A percentile compares a stretch with the other conserved stretches of the same genome.
phyloP scores from a whole-genome alignment of 2,888 invertebrate genomes.

The Paralinhomoeus sp. region DNA sequence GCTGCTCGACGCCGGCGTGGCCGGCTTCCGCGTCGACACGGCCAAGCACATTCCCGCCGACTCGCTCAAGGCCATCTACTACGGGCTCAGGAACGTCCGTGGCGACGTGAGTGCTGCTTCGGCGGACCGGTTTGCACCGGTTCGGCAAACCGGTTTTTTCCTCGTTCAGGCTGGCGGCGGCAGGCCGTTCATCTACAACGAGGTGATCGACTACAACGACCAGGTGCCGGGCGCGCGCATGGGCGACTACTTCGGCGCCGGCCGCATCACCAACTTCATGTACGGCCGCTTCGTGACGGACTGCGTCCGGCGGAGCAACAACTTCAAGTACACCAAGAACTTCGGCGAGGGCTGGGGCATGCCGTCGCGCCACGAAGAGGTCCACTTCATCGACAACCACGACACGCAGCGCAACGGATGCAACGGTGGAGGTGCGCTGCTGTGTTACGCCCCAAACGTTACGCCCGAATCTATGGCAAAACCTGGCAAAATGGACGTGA shows the following conservation, averaged over 20 bases:
- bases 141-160: no score
- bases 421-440: conserved; percentile 6
- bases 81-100: conserved; percentile 27
- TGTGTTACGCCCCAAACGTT: no score
- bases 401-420: conserved; percentile 59
- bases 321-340: conserved; percentile 13
- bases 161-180: conserved; percentile 15
- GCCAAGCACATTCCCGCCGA: conserved; percentile 39
- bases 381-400: conserved; percentile 58
- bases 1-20: conserved; percentile 47
- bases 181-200: conserved; percentile 21
- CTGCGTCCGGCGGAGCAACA: conserved; percentile 12
- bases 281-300: conserved; percentile 31
- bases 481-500: no score
- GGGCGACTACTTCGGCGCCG: conserved; percentile 16
- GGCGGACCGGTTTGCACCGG: no score
- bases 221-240: conserved; percentile 24
- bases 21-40: conserved; percentile 43
- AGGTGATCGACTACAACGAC: conserved; percentile 26
- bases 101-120: conserved; percentile 4
- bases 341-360: conserved; percentile 22
- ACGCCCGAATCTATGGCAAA: no score
- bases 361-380: no score
- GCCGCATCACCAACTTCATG: conserved; percentile 53
- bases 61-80: conserved; percentile 45